Evolutionary conservation across 1,140 invertebrate species (phyloP), one percentile per base, ranked within the genome.

Genomic region (Drosophila arawakana): DNA sequence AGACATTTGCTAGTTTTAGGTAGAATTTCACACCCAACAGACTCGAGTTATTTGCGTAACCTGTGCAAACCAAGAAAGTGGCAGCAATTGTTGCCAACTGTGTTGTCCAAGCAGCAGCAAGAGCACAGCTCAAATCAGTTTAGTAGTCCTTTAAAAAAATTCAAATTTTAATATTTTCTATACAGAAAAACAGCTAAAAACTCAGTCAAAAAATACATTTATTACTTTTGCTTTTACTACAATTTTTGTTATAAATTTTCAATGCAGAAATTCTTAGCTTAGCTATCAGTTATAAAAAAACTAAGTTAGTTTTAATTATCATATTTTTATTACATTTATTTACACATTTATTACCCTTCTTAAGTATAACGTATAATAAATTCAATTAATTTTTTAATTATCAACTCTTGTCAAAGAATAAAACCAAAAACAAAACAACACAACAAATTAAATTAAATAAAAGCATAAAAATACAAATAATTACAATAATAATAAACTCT

Each of bases 311-410:
- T 63, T 21, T 49, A 61, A 37, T 49, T 11, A 6, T 58, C n/a
- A 7, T 57, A 10, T 11, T 13, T 18, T 46, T 7, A 49, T 13
- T 43, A 43, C 34, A 55, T 13, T 52, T 49, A 37, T 21, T 7
- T 34, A 76, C n/a, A 54, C 37, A 50, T 55, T 62, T 25, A 52
- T 54, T 52, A 44, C 10, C 59, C 30, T 71, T 41, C 8, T 57
- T 55, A 50, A 76, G 43, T 41, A 72, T 76, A 75, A 71, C 61
- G 58, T 78, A 92, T 92, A 91, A 91, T 91, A 91, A 91, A 91
- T 91, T 91, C 90, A 91, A 91, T 91, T 91, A 91, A 91, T 91
- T 91, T 88, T 83, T 76, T 68, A 30, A 30, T 30, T 30, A 83
- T 84, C 82, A 73, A 86, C 70, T 84, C 82, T 78, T 86, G 61